phyloP scores from a whole-genome alignment of 2,888 invertebrate genomes.

The Drosophila nr. medialis region DNA sequence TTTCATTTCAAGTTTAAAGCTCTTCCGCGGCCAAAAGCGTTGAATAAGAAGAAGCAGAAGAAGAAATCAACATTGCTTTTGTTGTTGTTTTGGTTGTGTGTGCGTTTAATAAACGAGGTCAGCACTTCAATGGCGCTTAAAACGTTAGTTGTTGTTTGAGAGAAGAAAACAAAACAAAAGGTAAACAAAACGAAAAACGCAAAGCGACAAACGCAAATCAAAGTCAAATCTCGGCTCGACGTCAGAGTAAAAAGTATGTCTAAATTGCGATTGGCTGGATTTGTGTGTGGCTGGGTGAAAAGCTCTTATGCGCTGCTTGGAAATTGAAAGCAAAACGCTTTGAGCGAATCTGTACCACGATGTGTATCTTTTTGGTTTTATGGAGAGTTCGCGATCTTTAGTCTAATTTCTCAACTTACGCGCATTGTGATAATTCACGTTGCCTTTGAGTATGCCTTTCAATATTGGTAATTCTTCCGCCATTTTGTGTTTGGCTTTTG shows the following conservation, averaged over 20 bases:
- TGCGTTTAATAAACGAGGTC: slow-evolving; percentile 75
- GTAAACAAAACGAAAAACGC: slow-evolving; percentile 51
- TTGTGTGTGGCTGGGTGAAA: slow-evolving; percentile 13
- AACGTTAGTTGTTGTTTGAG: slow-evolving; percentile 38
- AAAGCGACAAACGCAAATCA: slow-evolving; percentile 31
- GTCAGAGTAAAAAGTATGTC: slow-evolving; percentile 45
- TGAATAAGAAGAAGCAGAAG: slow-evolving; percentile 24
- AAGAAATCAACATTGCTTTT: slow-evolving; percentile 36
- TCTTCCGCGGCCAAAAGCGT: slow-evolving; percentile 64
- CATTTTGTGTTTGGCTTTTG: slow-evolving; percentile 86
- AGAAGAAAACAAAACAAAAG: slow-evolving; percentile 33
- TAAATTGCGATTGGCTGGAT: slow-evolving; percentile 5
- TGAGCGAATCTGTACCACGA: slow-evolving; percentile 26
- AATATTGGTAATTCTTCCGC: slow-evolving; percentile 95
- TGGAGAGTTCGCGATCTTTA: background rate
- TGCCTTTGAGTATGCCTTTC: slow-evolving; percentile 95
- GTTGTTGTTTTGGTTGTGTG: slow-evolving; percentile 39
- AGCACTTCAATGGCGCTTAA: slow-evolving; percentile 73
- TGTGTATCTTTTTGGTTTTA: background rate
- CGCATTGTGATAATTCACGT: slow-evolving; percentile 96
- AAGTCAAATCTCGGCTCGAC: slow-evolving; percentile 39
- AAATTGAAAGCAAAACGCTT: slow-evolving; percentile 58
- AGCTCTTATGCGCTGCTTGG: slow-evolving; percentile 19
- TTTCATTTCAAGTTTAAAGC: slow-evolving; percentile 80
- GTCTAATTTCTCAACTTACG: slow-evolving; percentile 88